A percentile compares a stretch with the other conserved stretches of the same genome.
phyloP scores from a whole-genome alignment of 2,113 vertebrate genomes.

The Protomyctophum bolini region DNA sequence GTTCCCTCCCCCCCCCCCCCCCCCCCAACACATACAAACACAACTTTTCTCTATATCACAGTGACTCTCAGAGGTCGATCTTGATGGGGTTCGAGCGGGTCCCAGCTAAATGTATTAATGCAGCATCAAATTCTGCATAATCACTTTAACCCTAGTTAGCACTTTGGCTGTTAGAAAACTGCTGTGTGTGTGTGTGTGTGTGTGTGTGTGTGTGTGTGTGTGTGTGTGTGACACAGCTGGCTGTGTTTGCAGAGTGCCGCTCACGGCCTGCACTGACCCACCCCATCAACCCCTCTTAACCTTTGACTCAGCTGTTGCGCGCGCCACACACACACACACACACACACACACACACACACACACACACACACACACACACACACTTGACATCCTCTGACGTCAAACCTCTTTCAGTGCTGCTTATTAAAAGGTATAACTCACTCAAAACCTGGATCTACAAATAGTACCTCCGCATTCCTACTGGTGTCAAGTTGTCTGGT shows the following conservation, averaged over 20 bases:
- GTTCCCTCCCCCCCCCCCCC: not conserved
- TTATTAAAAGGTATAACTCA: constrained; percentile 49
- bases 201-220: no score
- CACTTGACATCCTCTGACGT: constrained; percentile 57
- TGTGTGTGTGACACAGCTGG: constrained; percentile 47
- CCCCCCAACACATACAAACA: not conserved
- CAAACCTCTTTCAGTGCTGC: constrained; percentile 46
- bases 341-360: constrained; percentile 35
- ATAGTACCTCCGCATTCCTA: constrained; percentile 15
- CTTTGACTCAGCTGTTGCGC: constrained; percentile 34
- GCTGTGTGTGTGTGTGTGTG: no score
- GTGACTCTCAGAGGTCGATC: no score
- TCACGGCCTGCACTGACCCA: constrained; percentile 11
- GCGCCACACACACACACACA: constrained; percentile 26
- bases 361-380: constrained; percentile 17
- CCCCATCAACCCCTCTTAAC: constrained; percentile 45
- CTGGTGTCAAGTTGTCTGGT: not conserved
- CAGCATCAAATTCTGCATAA: no score
- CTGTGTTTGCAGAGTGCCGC: constrained; percentile 64
- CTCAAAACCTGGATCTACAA: constrained; percentile 14
- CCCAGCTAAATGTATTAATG: no score
- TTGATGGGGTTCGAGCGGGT: no score
- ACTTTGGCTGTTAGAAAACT: no score
- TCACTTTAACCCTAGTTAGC: no score
- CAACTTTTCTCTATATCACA: not conserved